These are phyloP conservation scores for Bucorvus abyssinicus DNA, from an alignment of 2,797 vertebrate species.

Conservation along the genomic window DNA sequence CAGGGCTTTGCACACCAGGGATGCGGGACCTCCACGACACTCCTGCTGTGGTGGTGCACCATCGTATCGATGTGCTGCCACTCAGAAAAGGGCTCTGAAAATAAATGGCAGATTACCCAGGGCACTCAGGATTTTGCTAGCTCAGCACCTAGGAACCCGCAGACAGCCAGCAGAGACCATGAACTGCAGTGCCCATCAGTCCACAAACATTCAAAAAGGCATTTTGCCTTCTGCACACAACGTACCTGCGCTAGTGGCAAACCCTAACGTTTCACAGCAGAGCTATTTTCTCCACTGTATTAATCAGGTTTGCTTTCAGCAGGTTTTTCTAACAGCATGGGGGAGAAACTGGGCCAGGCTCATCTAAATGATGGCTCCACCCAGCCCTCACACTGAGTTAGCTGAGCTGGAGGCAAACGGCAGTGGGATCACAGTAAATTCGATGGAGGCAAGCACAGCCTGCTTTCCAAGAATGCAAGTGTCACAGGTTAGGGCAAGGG, in stretches of 20 bases:
- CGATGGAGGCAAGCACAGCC: background rate
- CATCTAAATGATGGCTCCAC: background rate
- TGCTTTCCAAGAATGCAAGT: background rate
- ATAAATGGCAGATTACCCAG: background rate
- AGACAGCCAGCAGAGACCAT: background rate
- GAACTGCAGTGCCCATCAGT: background rate
- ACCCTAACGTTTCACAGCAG: background rate
- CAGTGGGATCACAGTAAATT: background rate
- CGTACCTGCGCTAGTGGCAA: background rate
- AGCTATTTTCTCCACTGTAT: background rate
- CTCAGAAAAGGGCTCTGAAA: background rate
- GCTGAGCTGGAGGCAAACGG: background rate
- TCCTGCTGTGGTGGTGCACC: background rate
- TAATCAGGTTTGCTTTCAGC: slow-evolving; percentile 11
- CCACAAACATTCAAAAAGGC: background rate
- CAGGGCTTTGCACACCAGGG: background rate
- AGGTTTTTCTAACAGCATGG: background rate
- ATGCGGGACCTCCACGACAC: background rate
- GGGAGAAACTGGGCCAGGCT: background rate
- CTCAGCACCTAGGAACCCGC: background rate
- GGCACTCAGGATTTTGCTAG: fast-evolving
- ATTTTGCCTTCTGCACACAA: background rate
- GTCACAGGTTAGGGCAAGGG: background rate
- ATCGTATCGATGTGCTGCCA: fast-evolving
- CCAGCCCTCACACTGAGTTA: background rate